These are phyloP conservation scores for Euura lappo DNA, from an alignment of 1,140 invertebrate species.

Conservation along the genomic window DNA sequence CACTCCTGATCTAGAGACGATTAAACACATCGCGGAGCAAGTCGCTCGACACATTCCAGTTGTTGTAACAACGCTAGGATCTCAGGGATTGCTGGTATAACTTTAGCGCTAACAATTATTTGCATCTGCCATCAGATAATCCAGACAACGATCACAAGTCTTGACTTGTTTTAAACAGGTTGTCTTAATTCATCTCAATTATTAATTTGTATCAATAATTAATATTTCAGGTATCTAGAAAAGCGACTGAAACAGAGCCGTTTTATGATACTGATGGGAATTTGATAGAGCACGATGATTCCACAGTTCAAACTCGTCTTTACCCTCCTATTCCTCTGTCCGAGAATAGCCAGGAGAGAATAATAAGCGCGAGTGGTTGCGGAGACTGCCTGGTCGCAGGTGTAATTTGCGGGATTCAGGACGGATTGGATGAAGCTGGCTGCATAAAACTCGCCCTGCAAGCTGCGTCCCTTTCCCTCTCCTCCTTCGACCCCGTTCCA, in stretches of 20 bases:
- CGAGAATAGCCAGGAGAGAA: constrained; percentile 31
- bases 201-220: too few species aligned
- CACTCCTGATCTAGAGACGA: constrained; percentile 24
- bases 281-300: constrained; percentile 25
- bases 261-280: constrained; percentile 40
- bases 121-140: too few species aligned
- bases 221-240: constrained; percentile 41
- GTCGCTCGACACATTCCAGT: constrained; percentile 47
- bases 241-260: constrained; percentile 30
- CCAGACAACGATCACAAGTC: too few species aligned
- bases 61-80: constrained; percentile 52
- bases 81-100: constrained; percentile 52
- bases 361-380: constrained; percentile 62
- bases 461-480: constrained; percentile 61
- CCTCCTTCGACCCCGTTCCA: constrained; percentile 59
- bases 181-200: too few species aligned
- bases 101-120: neutral
- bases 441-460: constrained; percentile 58
- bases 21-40: constrained; percentile 35
- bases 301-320: constrained; percentile 39
- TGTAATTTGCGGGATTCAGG: constrained; percentile 60
- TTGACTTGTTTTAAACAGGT: too few species aligned
- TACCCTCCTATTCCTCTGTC: constrained; percentile 35
- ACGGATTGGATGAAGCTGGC: constrained; percentile 47
- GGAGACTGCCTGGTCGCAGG: constrained; percentile 63